Conservation (phyloP, 92 coral and sea anemone species). For the Epizoanthus illoricatus region DNA sequence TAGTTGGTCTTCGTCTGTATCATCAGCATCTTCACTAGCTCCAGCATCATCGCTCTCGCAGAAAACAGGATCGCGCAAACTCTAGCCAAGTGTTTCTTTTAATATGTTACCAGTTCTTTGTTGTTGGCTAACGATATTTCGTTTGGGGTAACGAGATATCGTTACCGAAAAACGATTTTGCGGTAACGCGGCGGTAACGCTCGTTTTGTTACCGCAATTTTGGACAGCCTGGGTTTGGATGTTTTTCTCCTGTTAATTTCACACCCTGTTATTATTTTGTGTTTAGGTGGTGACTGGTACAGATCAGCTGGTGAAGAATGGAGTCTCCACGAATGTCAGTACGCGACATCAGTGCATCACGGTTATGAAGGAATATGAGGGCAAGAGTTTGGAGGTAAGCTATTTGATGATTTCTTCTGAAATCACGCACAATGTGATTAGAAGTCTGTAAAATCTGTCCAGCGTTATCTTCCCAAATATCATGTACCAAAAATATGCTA, state of each 20-base stretch:
- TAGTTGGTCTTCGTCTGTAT: no score
- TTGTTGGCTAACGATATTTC: background rate
- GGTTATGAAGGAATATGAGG: conserved; percentile 86
- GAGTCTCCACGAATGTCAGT: conserved; percentile 71
- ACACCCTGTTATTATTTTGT: background rate
- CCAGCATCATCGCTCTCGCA: no score
- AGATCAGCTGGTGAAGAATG: conserved; percentile 92
- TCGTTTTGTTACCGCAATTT: no score
- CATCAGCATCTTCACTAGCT: no score
- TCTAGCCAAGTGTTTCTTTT: background rate
- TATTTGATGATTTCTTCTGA: background rate
- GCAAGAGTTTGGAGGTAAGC: conserved; percentile 89
- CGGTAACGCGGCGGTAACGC: background rate
- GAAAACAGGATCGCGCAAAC: background rate
- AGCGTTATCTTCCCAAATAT: background rate
- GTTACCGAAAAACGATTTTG: background rate
- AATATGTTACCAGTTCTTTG: background rate
- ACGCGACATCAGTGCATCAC: conserved; percentile 95
- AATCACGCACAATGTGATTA: no score
- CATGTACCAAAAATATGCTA: no score
- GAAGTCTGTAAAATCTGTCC: background rate
- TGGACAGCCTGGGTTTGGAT: no score
- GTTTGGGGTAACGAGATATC: background rate
- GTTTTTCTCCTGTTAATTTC: no score
- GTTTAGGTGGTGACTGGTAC: conserved; percentile 72